Evolutionary conservation across 2,888 invertebrate species (phyloP).

Genomic region (Dasypolia templi): DNA sequence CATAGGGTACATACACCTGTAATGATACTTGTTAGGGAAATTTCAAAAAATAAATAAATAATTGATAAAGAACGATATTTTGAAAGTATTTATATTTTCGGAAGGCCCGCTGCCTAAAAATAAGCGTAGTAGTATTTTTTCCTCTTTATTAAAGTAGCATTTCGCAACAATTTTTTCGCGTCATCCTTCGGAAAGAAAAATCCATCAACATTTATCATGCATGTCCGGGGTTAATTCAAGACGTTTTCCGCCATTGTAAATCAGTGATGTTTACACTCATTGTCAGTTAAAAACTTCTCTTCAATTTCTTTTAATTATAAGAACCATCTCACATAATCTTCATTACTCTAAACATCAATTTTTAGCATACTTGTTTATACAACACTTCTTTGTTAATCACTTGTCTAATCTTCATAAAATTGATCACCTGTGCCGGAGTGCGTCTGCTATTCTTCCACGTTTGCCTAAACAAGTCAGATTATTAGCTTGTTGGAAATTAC

Average conservation of each 20-base stretch:
- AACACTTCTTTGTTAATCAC: conserved; percentile 33
- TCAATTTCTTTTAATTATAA: too few species aligned
- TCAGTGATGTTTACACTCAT: background rate
- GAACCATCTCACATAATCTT: conserved; percentile 14
- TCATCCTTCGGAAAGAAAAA: background rate
- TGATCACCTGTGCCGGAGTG: conserved; percentile 37
- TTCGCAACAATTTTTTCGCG: too few species aligned
- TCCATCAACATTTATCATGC: background rate
- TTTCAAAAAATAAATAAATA: too few species aligned
- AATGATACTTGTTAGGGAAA: too few species aligned
- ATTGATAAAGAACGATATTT: background rate
- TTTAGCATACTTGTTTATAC: conserved; percentile 10
- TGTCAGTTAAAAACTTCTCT: background rate
- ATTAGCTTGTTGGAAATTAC: conserved; percentile 27
- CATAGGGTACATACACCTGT: too few species aligned
- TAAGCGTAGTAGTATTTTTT: background rate
- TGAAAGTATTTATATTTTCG: background rate
- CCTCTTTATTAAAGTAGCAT: background rate
- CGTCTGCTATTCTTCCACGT: conserved; percentile 36
- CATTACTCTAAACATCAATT: conserved; percentile 9
- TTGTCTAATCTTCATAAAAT: conserved; percentile 26
- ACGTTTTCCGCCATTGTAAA: background rate
- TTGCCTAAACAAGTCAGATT: conserved; percentile 47
- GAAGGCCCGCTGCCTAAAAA: background rate
- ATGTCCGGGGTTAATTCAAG: background rate